Conservation (phyloP, 2,797 vertebrate genomes). For the Enoplosus armatus region DNA sequence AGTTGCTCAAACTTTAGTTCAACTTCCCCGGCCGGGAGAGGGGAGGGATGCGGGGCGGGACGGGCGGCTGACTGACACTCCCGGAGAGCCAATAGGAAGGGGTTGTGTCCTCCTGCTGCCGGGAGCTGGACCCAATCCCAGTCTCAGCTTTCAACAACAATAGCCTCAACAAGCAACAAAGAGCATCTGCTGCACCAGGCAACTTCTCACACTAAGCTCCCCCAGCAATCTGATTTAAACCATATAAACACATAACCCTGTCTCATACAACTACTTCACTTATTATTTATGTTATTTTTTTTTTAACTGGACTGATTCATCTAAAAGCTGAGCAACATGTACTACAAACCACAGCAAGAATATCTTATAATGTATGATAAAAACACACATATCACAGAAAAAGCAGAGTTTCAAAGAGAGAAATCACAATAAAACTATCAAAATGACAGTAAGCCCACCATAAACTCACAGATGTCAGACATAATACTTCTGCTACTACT, state of each 20-base stretch:
- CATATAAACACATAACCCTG: conserved; percentile 8
- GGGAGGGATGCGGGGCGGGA: conserved; percentile 32
- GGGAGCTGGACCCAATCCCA: conserved; percentile 84
- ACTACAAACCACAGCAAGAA: not conserved
- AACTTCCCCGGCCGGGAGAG: conserved; percentile 86
- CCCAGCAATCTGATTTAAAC: conserved; percentile 38
- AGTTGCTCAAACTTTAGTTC: conserved; percentile 86
- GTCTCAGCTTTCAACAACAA: conserved; percentile 83
- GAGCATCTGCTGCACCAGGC: conserved; percentile 75
- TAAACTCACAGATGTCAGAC: too few relatives aligned
- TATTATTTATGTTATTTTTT: too few relatives aligned
- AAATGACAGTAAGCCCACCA: too few relatives aligned
- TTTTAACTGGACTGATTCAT: not conserved
- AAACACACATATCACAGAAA: not conserved
- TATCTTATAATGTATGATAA: too few relatives aligned
- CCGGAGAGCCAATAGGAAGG: conserved; percentile 84
- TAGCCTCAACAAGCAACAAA: conserved; percentile 81
- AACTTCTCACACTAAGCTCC: conserved; percentile 68
- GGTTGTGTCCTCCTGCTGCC: conserved; percentile 72
- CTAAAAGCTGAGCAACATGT: not conserved
- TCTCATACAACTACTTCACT: not conserved
- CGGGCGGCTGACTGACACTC: conserved; percentile 50
- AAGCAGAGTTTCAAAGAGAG: not conserved
- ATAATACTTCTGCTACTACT: too few relatives aligned
- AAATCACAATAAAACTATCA: too few relatives aligned